These are phyloP conservation scores for Dromas ardeola DNA, from an alignment of 2,113 vertebrate species.

Conservation along the genomic window DNA sequence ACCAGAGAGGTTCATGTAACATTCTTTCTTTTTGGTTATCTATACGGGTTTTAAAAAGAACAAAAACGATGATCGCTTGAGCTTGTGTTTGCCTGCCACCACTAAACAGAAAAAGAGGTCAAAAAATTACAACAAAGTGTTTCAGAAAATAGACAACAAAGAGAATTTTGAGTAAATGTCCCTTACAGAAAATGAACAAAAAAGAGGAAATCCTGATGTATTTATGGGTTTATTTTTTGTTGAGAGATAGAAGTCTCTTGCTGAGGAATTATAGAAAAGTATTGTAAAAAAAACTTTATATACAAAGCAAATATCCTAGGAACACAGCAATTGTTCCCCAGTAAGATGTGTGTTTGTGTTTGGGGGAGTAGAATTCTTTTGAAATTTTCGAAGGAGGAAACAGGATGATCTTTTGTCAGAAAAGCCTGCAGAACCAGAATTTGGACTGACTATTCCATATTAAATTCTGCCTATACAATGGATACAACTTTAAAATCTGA, in stretches of 20 bases:
- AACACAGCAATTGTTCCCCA: not conserved
- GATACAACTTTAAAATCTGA: not conserved
- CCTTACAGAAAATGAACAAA: not conserved
- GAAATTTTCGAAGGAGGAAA: not conserved
- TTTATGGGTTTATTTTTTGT: not conserved
- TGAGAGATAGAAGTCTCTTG: not conserved
- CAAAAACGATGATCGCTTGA: not conserved
- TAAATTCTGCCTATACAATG: not conserved
- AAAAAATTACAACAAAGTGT: not conserved
- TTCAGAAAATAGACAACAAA: not conserved
- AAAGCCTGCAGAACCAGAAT: not conserved
- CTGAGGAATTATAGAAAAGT: not conserved
- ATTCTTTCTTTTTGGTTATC: not conserved
- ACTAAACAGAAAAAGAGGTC: rapidly evolving
- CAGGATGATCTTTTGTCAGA: not conserved
- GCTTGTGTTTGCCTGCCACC: not conserved
- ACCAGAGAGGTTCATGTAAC: not conserved
- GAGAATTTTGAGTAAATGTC: not conserved
- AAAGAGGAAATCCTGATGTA: not conserved
- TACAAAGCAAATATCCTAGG: not conserved
- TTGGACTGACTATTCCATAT: not conserved
- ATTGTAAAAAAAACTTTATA: not conserved
- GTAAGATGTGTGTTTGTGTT: not conserved
- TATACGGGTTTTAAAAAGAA: not conserved
- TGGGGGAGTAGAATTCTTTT: not conserved